These are phyloP conservation scores for Hyposmocoma kahamanoa DNA, from an alignment of 1,140 invertebrate genomes.

Conservation along the genomic window DNA sequence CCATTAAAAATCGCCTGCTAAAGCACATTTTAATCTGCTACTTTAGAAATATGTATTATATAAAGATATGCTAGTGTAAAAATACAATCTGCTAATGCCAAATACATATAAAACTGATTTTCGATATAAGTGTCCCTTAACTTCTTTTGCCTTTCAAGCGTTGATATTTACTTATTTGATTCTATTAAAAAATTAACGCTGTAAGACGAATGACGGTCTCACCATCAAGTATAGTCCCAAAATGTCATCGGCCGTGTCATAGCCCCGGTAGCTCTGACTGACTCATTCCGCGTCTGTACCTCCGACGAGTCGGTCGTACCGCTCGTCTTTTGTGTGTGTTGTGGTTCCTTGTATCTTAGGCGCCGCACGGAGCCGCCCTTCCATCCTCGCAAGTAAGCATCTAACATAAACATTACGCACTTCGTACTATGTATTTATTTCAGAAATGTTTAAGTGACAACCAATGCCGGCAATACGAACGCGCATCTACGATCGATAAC, in stretches of 20 bases:
- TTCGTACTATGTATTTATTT: conserved; percentile 37
- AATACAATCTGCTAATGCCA: too few species aligned
- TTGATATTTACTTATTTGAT: too few species aligned
- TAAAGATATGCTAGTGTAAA: too few species aligned
- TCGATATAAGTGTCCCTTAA: too few species aligned
- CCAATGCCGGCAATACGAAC: conserved; percentile 38
- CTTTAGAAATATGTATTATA: too few species aligned
- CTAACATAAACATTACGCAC: too few species aligned
- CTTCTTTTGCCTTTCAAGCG: too few species aligned
- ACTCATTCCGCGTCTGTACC: conserved; percentile 52
- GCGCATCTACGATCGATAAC: conserved; percentile 62
- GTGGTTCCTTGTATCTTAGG: conserved; percentile 55
- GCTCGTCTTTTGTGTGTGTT: conserved; percentile 65
- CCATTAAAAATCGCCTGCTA: too few species aligned
- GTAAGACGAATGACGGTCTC: too few species aligned
- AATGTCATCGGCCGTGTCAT: conserved; percentile 60
- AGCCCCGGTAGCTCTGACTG: conserved; percentile 26
- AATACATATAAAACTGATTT: too few species aligned
- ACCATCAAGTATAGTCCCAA: background rate
- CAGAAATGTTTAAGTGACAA: conserved; percentile 33
- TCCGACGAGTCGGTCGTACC: conserved; percentile 58
- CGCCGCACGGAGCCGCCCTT: conserved; percentile 39
- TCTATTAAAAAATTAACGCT: too few species aligned
- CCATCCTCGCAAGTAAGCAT: conserved; percentile 44
- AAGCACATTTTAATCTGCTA: too few species aligned